Evolutionary conservation across 2,888 invertebrate genomes (phyloP), one percentile per base, ranked within the genome.

Genomic region (Euspilapteryx auroguttella): DNA sequence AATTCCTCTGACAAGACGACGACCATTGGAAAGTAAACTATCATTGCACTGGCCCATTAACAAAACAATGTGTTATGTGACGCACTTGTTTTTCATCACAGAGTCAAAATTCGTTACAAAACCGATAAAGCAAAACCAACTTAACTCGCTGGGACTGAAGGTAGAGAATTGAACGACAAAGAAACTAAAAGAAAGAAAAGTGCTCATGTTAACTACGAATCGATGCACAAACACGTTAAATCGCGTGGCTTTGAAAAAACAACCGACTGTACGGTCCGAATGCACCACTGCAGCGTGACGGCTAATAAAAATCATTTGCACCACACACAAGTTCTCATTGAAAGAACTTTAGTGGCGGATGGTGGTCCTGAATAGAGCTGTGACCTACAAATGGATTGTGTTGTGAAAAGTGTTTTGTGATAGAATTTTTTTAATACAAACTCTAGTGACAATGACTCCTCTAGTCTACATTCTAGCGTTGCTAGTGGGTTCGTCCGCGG

Each of bases 331-430:
- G 55, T 57, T 54, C 57, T 55, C 71, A 75, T 68, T 71, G 64
- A 55, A 55, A 54, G 53, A 59, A 45, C 42, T 53, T 49, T 62
- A 57, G 61, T 63, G 62, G 55, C 48, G 50, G 55, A 37, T 47
- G 65, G 63, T 69, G 69, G 69, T 56, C 37, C 46, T 44, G 35
- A 37, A 29, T 35, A 38, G 34, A 40, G 42, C 42, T 40, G 65
- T 65, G 68, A 66, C 68, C 63, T 47, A 66, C 66, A 69, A 68
- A 73, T 73, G 75, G 71, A 68, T 68, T 57, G 59, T 59, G 59
- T 49, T 48, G 46, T 44, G 42, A 41, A 47, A 37, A 44, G 54
- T 55, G 49, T 40, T 37, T 44, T 46, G 47, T 49, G 32, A 39
- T 37, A 33, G 34, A 38, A 44, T n/a, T n/a, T n/a, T n/a, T n/a